These are phyloP conservation scores for Melanotus villosus DNA, from an alignment of 2,888 invertebrate species.

Conservation along the genomic window DNA sequence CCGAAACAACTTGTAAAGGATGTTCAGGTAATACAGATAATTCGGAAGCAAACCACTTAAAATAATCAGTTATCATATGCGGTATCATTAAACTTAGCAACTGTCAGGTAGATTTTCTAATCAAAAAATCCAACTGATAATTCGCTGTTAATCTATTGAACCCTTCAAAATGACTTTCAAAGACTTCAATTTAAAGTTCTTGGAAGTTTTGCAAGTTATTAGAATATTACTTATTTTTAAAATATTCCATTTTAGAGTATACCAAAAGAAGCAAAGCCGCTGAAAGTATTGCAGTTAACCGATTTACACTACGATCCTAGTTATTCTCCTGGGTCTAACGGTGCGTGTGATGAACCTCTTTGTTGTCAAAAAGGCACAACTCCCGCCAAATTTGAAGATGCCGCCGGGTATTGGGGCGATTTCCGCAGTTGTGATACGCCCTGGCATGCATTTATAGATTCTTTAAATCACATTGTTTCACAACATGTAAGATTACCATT, in stretches of 20 bases:
- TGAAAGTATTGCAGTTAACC: slow-evolving; percentile 74
- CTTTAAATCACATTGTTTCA: slow-evolving; percentile 56
- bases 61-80: too few relatives aligned
- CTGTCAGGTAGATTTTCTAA: too few relatives aligned
- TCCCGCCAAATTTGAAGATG: slow-evolving; percentile 57
- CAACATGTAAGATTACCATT: slow-evolving; percentile 12
- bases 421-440: slow-evolving; percentile 85
- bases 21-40: background rate
- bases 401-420: slow-evolving; percentile 85
- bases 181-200: too few relatives aligned
- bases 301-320: slow-evolving; percentile 85
- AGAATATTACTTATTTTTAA: too few relatives aligned
- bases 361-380: slow-evolving; percentile 77
- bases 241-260: too few relatives aligned
- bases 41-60: background rate
- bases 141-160: too few relatives aligned
- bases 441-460: slow-evolving; percentile 76
- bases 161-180: too few relatives aligned
- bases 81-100: too few relatives aligned
- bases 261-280: background rate
- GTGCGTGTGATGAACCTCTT: slow-evolving; percentile 80
- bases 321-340: slow-evolving; percentile 77
- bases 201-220: too few relatives aligned
- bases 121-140: too few relatives aligned
- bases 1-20: background rate